Percentiles rank a stretch among this genome's conserved stretches.
These are phyloP conservation scores for Papilio xuthus DNA, from an alignment of 1,140 invertebrate genomes.

Conservation along the genomic window DNA sequence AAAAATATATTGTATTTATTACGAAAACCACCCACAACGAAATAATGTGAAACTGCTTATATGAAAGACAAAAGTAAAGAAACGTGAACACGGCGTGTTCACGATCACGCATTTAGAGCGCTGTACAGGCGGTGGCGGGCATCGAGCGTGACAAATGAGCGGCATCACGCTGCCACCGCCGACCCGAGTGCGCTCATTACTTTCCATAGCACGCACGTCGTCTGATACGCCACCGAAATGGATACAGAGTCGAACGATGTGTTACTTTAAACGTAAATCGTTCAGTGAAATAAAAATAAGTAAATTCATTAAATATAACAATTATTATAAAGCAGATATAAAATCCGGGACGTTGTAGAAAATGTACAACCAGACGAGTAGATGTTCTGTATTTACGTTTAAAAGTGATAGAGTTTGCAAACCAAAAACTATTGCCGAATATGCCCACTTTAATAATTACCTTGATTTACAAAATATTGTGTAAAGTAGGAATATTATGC, in stretches of 20 bases:
- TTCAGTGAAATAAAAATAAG: background rate
- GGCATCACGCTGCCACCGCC: constrained; percentile 1
- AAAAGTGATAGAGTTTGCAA: too few relatives aligned
- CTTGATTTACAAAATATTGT: too few relatives aligned
- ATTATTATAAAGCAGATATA: too few relatives aligned
- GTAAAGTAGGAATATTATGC: too few relatives aligned
- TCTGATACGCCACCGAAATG: background rate
- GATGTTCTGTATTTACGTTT: too few relatives aligned
- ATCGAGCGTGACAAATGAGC: constrained; percentile 26
- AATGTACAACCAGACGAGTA: too few relatives aligned
- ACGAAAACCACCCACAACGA: too few relatives aligned
- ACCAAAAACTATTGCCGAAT: too few relatives aligned
- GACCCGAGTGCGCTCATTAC: constrained; percentile 20
- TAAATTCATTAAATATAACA: too few relatives aligned
- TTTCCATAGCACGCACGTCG: constrained; percentile 33
- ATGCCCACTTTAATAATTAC: too few relatives aligned
- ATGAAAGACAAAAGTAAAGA: background rate
- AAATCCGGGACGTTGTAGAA: too few relatives aligned
- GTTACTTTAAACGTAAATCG: background rate
- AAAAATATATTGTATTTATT: too few relatives aligned
- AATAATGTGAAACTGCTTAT: background rate
- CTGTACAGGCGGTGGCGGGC: background rate
- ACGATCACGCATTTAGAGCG: constrained; percentile 18
- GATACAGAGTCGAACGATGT: background rate
- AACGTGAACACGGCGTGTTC: constrained; percentile 8